Percentiles rank a stretch among this genome's conserved stretches.
phyloP scores from a whole-genome alignment of 2,113 vertebrate genomes.

The Asarcornis scutulata region DNA sequence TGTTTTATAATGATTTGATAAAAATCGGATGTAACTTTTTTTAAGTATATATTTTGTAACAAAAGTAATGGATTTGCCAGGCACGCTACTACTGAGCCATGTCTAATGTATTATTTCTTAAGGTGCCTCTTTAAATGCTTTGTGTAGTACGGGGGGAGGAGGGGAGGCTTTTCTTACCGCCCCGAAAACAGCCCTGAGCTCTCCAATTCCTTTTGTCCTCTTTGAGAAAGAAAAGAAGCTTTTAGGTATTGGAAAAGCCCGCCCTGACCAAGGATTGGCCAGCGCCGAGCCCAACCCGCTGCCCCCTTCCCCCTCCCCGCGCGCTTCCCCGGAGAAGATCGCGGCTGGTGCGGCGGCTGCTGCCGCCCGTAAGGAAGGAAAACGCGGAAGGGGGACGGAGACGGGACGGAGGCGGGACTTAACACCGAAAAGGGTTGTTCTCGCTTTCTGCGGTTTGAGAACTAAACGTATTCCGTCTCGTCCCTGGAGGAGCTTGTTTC shows the following conservation, averaged over 20 bases:
- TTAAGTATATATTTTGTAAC: constrained; percentile 35
- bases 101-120: not conserved
- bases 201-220: not conserved
- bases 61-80: not conserved
- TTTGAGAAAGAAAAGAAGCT: not conserved
- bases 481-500: accelerated
- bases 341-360: not conserved
- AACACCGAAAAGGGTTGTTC: accelerated
- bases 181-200: not conserved
- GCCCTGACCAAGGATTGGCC: constrained; percentile 54
- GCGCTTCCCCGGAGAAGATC: not conserved
- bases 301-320: not conserved
- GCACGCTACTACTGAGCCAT: constrained; percentile 47
- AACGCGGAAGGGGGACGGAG: not conserved
- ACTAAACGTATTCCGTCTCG: accelerated
- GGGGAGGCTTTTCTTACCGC: not conserved
- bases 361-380: not conserved
- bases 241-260: constrained; percentile 49
- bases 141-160: accelerated
- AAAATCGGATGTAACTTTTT: not conserved
- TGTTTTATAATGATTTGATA: constrained; percentile 30
- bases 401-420: not conserved
- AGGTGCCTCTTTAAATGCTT: not conserved
- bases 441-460: accelerated
- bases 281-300: not conserved